phyloP scores from a whole-genome alignment of 37 sponge, comb jelly and placozoan species.

The Oopsacas minuta region DNA sequence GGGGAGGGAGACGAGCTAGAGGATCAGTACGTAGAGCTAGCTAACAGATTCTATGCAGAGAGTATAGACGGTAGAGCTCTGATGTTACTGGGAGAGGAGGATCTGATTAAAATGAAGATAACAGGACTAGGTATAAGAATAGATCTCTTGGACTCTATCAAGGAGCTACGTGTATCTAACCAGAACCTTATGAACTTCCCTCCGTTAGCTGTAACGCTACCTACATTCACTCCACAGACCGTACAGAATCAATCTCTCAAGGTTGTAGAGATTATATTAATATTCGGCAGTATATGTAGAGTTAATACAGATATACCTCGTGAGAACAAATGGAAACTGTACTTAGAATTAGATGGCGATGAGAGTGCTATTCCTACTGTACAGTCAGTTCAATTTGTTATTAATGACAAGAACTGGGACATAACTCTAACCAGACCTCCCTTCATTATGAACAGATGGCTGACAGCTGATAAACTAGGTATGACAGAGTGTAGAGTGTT shows the following conservation, averaged over 20 bases:
- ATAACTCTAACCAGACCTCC: background rate
- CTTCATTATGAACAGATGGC: background rate
- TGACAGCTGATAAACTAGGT: background rate
- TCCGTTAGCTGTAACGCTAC: background rate
- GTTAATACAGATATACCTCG: background rate
- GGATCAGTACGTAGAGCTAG: background rate
- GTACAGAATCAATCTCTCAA: background rate
- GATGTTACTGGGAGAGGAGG: constrained; percentile 47
- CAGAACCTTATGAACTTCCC: constrained; percentile 9
- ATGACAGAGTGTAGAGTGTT: background rate
- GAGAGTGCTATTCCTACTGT: constrained; percentile 14
- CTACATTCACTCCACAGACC: background rate
- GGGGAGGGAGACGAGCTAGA: constrained; percentile 19
- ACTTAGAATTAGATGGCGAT: background rate
- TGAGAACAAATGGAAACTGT: background rate
- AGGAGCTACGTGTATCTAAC: constrained; percentile 3
- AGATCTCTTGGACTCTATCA: constrained; percentile 43
- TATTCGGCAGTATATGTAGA: background rate
- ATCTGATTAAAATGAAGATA: constrained; percentile 57
- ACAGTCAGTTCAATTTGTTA: background rate
- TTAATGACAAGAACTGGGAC: background rate
- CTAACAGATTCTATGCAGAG: constrained; percentile 4
- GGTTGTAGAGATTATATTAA: background rate
- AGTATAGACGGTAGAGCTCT: constrained; percentile 20
- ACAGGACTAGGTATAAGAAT: constrained; percentile 53